These are phyloP conservation scores for Leucoraja ocellata DNA, from an alignment of 2,797 vertebrate genomes.

Conservation along the genomic window DNA sequence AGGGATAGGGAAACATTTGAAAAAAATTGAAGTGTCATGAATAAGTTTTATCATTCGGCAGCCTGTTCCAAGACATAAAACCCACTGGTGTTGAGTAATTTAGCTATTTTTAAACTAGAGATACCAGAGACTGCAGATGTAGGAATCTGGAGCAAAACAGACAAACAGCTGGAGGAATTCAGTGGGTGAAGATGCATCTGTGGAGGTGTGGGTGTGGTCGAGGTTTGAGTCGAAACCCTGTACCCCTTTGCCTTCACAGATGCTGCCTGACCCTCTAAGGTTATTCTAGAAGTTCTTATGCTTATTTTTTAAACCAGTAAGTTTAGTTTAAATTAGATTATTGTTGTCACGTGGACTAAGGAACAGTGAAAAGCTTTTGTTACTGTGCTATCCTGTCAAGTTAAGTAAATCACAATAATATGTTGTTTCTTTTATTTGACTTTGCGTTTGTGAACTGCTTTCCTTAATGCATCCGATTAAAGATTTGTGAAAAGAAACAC, in stretches of 20 bases:
- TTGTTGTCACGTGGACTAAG: too few species aligned
- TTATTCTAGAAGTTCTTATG: too few species aligned
- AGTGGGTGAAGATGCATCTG: too few species aligned
- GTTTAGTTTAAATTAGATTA: too few species aligned
- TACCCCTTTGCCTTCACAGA: too few species aligned
- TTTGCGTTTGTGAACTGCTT: neutral
- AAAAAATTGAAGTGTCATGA: neutral
- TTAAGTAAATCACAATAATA: neutral
- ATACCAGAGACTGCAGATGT: too few species aligned
- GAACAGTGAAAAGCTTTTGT: too few species aligned
- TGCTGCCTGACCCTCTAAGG: too few species aligned
- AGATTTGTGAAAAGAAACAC: neutral
- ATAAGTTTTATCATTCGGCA: neutral
- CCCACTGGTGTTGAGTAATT: neutral
- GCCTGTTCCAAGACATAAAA: neutral
- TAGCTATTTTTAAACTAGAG: neutral
- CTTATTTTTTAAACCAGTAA: neutral
- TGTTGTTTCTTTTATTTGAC: neutral
- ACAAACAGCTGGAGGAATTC: too few species aligned
- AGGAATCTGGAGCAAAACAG: too few species aligned
- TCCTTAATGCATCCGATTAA: neutral
- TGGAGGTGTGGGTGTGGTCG: too few species aligned
- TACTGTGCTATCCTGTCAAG: neutral
- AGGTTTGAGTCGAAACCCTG: too few species aligned
- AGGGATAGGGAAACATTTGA: neutral